Conservation (phyloP, 2,113 vertebrate genomes). For the Cephalopterus ornatus region DNA sequence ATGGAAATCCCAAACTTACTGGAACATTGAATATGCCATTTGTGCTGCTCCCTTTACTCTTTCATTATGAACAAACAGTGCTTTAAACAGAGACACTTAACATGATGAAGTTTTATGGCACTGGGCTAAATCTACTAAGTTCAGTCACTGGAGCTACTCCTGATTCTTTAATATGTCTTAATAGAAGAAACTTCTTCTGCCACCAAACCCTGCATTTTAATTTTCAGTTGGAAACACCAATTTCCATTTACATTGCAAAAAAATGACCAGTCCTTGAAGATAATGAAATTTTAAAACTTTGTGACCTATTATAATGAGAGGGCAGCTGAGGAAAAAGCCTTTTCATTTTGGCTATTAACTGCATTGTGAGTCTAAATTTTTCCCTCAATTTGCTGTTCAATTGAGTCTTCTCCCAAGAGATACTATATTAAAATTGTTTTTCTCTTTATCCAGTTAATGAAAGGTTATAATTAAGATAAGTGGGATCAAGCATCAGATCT, state of each 20-base stretch:
- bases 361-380: neutral
- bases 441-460: neutral
- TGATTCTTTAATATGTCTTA: neutral
- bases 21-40: neutral
- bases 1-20: neutral
- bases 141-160: neutral
- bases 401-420: neutral
- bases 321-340: neutral
- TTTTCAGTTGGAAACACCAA: neutral
- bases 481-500: neutral
- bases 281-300: neutral
- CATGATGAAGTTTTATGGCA: neutral
- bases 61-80: neutral
- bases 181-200: neutral
- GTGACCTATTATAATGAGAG: neutral
- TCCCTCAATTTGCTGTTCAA: neutral
- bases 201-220: neutral
- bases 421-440: neutral
- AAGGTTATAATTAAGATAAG: conserved; percentile 19
- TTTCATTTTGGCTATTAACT: neutral
- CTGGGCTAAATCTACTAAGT: neutral
- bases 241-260: neutral
- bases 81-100: neutral
- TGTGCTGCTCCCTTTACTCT: neutral
- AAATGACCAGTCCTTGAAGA: neutral